Evolutionary conservation across 2,113 vertebrate genomes (phyloP), one percentile per base, ranked within the genome.

Genomic region (Mobula hypostoma): DNA sequence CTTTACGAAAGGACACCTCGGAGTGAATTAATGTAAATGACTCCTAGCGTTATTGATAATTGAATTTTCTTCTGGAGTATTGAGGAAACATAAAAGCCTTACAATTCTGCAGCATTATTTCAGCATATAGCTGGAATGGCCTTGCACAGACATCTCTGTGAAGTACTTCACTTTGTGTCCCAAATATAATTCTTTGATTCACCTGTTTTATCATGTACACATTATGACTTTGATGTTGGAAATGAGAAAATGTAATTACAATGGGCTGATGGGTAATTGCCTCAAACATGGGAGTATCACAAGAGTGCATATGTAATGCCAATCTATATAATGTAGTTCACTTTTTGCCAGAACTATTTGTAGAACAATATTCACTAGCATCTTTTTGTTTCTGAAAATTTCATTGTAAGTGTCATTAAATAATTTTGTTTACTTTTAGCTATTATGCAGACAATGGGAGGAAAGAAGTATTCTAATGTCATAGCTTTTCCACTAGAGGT

Each of bases 1-100:
- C 99, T 96, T 96, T 99, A 94, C 98, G 98, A 95, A 98, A 98
- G 96, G 98, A 98, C 96, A 96, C 97, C 95, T 97, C 98, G 29
- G 98, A 99, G 96, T 98, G 97, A 96, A 97, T 97, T 96, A 97
- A 97, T 96, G 97, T 94, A 96, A 94, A 90, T 83, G 95, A 95
- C 95, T 76, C 12, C 8, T 72, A 94, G 94, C 94, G 95, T 88
- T 95, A 96, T 96, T 96, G 96, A 97, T 96, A 96, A 95, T 96
- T 95, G 95, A 96, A 95, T 96, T 95, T 96, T 96, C 95, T 96
- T 96, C 96, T 95, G 95, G 94, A 95, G 95, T 95, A 95, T 96
- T 96, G 94, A 56, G 91, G 91, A 78, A 92, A 95, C 96, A 96
- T 96, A 95, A 96, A 95, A 95, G 95, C 94, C 91, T 96, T 96